phyloP scores from a whole-genome alignment of 2,888 invertebrate genomes.

The Podabrus alpinus region DNA sequence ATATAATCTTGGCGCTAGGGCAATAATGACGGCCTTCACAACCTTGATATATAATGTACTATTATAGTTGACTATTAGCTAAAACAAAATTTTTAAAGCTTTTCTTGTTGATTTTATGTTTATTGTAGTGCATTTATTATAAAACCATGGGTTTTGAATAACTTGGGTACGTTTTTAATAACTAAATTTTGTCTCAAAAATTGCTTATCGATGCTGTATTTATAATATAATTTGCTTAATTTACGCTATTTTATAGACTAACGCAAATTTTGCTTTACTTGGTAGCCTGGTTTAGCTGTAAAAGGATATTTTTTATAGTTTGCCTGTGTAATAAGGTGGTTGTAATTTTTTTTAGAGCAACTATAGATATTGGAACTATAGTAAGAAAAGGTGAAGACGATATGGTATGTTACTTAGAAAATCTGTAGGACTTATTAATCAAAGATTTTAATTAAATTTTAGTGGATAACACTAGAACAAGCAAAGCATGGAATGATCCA shows the following conservation, averaged over 20 bases:
- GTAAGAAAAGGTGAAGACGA: slow-evolving; percentile 73
- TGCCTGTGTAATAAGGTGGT: neutral
- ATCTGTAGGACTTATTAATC: slow-evolving; percentile 8
- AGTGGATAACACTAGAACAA: slow-evolving; percentile 96
- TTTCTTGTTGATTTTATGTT: neutral
- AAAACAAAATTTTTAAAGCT: neutral
- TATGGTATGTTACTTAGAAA: slow-evolving; percentile 61
- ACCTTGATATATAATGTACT: no score
- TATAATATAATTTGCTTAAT: neutral
- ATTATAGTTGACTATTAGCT: neutral
- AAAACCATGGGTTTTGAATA: neutral
- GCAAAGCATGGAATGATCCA: slow-evolving; percentile 95
- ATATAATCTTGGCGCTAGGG: no score
- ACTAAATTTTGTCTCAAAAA: neutral
- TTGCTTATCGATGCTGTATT: neutral
- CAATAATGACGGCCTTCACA: no score
- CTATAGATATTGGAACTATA: slow-evolving; percentile 71
- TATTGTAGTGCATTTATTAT: no score
- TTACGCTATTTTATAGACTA: neutral
- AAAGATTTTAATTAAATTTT: slow-evolving; percentile 41
- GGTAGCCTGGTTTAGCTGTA: neutral
- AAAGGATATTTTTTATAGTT: neutral
- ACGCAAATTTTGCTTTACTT: neutral
- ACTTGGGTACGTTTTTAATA: neutral
- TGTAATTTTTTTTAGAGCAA: slow-evolving; percentile 63